phyloP scores from a whole-genome alignment of 2,888 invertebrate species.

The Lordiphosa fenestrarum region DNA sequence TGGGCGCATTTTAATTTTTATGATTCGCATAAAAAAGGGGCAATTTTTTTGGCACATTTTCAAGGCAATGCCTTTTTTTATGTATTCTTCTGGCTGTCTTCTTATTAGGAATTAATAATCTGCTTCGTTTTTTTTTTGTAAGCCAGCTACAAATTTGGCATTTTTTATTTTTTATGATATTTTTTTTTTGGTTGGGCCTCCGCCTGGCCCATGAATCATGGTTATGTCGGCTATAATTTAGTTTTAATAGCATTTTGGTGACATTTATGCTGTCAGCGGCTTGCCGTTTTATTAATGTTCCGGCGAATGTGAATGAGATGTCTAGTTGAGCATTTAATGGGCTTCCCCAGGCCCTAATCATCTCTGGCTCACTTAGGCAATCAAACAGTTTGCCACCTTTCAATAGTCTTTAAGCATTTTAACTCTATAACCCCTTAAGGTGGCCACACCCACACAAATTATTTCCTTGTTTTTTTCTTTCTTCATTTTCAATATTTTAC shows the following conservation, averaged over 20 bases:
- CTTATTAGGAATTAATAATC: slow-evolving; percentile 64
- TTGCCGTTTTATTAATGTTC: slow-evolving; percentile 70
- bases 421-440: slow-evolving; percentile 36
- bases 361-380: slow-evolving; percentile 63
- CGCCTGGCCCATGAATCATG: slow-evolving; percentile 59
- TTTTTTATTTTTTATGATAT: slow-evolving; percentile 44
- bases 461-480: slow-evolving; percentile 52
- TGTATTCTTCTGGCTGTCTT: slow-evolving; percentile 27
- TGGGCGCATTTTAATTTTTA: slow-evolving; percentile 11
- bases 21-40: slow-evolving; percentile 50
- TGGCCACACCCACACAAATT: slow-evolving; percentile 58
- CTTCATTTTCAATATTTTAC: slow-evolving; percentile 13
- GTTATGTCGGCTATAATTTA: slow-evolving; percentile 71
- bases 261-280: slow-evolving; percentile 75
- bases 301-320: slow-evolving; percentile 59
- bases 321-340: slow-evolving; percentile 62
- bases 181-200: slow-evolving; percentile 19
- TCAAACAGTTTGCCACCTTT: slow-evolving; percentile 70
- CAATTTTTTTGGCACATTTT: slow-evolving; percentile 61
- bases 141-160: slow-evolving; percentile 67
- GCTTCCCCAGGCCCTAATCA: slow-evolving; percentile 57
- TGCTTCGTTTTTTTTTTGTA: slow-evolving; percentile 38
- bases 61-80: slow-evolving; percentile 38
- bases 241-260: slow-evolving; percentile 72
- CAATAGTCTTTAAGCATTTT: slow-evolving; percentile 66